Conservation (phyloP, 2,113 vertebrate species). For the Plecotus auritus region DNA sequence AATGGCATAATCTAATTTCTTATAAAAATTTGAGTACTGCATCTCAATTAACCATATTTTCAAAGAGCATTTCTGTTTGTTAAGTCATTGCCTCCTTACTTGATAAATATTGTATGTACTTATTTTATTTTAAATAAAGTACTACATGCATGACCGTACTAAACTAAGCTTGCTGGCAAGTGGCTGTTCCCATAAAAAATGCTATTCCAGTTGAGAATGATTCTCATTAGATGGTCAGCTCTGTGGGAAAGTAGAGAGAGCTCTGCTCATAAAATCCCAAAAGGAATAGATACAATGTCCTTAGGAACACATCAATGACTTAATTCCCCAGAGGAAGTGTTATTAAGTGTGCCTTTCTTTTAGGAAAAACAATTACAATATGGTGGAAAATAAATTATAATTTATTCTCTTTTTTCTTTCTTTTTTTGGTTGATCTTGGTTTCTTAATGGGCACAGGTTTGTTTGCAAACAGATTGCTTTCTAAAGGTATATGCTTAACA, state of each 20-base stretch:
- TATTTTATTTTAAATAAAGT: constrained; percentile 55
- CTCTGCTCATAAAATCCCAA: constrained; percentile 44
- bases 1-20: background rate
- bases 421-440: background rate
- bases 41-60: background rate
- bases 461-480: constrained; percentile 23
- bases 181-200: background rate
- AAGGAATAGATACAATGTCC: constrained; percentile 31
- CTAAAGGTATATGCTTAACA: constrained; percentile 37
- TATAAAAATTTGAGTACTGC: background rate
- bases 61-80: constrained; percentile 49
- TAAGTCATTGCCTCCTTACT: constrained; percentile 44
- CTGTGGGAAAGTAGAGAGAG: constrained; percentile 67
- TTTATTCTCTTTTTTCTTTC: too few relatives aligned
- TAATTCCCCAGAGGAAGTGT: background rate
- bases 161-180: constrained; percentile 51
- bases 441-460: background rate
- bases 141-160: constrained; percentile 47
- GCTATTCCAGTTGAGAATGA: background rate
- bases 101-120: constrained; percentile 40
- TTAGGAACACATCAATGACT: constrained; percentile 37
- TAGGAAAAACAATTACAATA: constrained; percentile 27
- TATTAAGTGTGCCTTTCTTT: constrained; percentile 32
- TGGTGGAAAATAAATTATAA: background rate
- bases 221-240: constrained; percentile 54